Percentiles rank a stretch among this genome's conserved stretches.
phyloP scores from a whole-genome alignment of 1,140 invertebrate species.

The Caerostris darwini region DNA sequence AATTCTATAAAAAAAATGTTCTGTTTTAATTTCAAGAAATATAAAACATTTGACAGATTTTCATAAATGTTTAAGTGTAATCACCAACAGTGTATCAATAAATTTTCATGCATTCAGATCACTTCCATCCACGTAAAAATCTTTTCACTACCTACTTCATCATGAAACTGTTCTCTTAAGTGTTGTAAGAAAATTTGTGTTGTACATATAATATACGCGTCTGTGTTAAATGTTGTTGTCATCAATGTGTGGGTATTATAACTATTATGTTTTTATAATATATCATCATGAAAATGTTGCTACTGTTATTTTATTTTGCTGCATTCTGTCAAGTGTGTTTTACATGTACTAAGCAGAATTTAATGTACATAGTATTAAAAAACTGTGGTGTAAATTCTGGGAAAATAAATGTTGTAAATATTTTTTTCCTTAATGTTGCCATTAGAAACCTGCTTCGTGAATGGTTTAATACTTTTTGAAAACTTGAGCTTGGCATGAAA shows the following conservation, averaged over 20 bases:
- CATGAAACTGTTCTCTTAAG: slow-evolving; percentile 34
- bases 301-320: background rate
- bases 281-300: slow-evolving; percentile 19
- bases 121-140: slow-evolving; percentile 41
- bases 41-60: slow-evolving; percentile 20
- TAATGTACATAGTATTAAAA: slow-evolving; percentile 38
- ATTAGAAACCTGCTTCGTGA: background rate
- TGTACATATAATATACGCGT: slow-evolving; percentile 44
- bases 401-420: slow-evolving; percentile 53
- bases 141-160: slow-evolving; percentile 35
- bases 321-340: background rate
- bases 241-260: slow-evolving; percentile 2
- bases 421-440: background rate
- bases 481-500: slow-evolving; percentile 12
- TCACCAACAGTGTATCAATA: background rate
- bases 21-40: background rate
- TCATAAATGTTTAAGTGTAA: slow-evolving; percentile 24
- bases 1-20: no score
- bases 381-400: background rate
- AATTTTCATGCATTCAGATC: slow-evolving; percentile 48
- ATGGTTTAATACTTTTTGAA: background rate
- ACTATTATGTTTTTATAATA: background rate
- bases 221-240: slow-evolving; percentile 21
- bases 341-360: background rate
- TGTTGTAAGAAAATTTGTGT: slow-evolving; percentile 33